Evolutionary conservation across 2,888 invertebrate genomes (phyloP).

Genomic region (Dynastes hyllus): DNA sequence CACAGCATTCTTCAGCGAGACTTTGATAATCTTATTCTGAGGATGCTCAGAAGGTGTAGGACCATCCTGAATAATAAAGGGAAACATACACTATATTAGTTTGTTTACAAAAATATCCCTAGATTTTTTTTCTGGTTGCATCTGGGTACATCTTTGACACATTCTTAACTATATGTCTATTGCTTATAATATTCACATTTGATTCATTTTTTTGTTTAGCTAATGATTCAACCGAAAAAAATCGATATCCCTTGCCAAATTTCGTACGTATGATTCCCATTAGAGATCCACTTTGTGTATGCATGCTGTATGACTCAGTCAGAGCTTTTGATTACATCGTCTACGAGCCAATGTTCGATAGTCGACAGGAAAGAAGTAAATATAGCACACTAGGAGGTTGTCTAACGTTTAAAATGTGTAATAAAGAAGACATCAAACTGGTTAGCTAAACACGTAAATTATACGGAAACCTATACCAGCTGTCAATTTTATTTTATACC

Average conservation of each 20-base stretch:
- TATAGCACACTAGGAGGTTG: not conserved
- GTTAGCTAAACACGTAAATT: not conserved
- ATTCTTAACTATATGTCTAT: not conserved
- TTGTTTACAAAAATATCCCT: too few species aligned
- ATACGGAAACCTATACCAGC: not conserved
- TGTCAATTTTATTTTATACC: not conserved
- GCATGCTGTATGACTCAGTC: not conserved
- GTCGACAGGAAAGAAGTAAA: not conserved
- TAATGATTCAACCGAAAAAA: not conserved
- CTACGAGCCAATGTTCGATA: not conserved
- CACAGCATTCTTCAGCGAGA: too few species aligned
- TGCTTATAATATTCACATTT: not conserved
- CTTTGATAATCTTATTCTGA: too few species aligned
- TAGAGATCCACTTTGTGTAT: not conserved
- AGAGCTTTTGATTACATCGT: not conserved
- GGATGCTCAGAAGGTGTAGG: too few species aligned
- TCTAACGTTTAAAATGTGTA: not conserved
- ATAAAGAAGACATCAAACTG: slow-evolving; percentile 7
- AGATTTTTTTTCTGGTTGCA: too few species aligned
- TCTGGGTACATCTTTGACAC: not conserved
- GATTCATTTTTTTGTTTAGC: not conserved
- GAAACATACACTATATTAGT: too few species aligned
- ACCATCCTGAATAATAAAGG: too few species aligned
- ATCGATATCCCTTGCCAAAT: not conserved
- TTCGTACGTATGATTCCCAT: not conserved